Evolutionary conservation across 2,113 vertebrate species (phyloP), one percentile per base, ranked within the genome.

Genomic region (Zapus hudsonius): DNA sequence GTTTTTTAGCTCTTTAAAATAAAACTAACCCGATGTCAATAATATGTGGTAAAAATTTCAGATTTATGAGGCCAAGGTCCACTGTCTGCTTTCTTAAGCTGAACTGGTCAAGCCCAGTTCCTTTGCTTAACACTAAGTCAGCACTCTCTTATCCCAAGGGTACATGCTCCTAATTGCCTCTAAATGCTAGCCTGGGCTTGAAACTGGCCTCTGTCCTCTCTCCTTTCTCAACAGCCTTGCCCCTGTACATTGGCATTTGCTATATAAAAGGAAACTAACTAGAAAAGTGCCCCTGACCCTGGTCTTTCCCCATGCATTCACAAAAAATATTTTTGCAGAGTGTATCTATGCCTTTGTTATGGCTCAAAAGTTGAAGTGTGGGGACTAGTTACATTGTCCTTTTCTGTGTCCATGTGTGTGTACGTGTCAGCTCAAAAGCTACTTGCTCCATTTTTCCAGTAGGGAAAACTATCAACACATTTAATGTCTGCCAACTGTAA

Each of bases 321-420:
- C 52, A 73, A 63, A 83, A 72, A 59, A 47, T 3, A 29, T 5
- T 73, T 40, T 66, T 29, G 29, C 36, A 61, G n/a, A 4, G 2
- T 27, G 29, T 3, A 2, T 63, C 27, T 38, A 12, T 63, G 27
- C 20, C n/a, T 72, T 52, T 40, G 23, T 69, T 27, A 66, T 67
- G 67, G 69, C 33, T 76, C 73, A 16, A 74, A 67, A 61, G 57
- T 29, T 59, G 23, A 52, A 92, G 31, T 64, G 33, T n/a, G 47
- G 33, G 63, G 20, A 27, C 13, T 42, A 64, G 3, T 17, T 33
- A 1, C 11, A 0, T 25, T 25, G 44, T 20, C 61, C n/a, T 31
- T 40, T 4, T 11, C 1, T 40, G n/a, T n/a, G n/a, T n/a, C n/a
- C 8, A 8, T 22, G 2, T 31, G 33, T 55, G 13, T 3, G 15